These are phyloP conservation scores for Lutjanus erythropterus DNA, from an alignment of 2,113 vertebrate species.

Conservation along the genomic window DNA sequence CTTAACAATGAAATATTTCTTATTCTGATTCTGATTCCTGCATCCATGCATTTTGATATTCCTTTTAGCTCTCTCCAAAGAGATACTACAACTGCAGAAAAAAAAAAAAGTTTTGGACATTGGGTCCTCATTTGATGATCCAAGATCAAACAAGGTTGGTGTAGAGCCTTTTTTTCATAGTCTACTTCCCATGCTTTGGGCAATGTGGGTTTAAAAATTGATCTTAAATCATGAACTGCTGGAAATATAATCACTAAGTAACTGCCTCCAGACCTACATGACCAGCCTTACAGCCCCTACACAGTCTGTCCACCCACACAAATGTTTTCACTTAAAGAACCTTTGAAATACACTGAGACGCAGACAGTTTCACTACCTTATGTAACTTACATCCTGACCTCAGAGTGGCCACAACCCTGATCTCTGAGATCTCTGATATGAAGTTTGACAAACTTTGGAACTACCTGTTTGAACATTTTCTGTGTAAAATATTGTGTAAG, in stretches of 20 bases:
- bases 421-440: background rate
- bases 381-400: background rate
- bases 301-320: background rate
- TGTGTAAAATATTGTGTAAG: background rate
- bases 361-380: background rate
- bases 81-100: no score
- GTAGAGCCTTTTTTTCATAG: no score
- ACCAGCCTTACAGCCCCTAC: background rate
- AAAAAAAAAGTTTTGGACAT: no score
- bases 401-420: background rate
- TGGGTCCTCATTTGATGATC: no score
- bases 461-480: background rate
- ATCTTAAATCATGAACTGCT: background rate
- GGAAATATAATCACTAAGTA: background rate
- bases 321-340: background rate
- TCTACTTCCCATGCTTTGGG: no score
- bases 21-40: no score
- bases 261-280: background rate
- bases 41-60: no score
- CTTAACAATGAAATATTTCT: no score
- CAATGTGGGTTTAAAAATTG: background rate
- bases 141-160: no score
- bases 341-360: slow-evolving; percentile 8
- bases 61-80: no score
- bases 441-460: background rate